Evolutionary conservation across 2,888 invertebrate species (phyloP).

Genomic region (Liopterus haemorrhoidalis): DNA sequence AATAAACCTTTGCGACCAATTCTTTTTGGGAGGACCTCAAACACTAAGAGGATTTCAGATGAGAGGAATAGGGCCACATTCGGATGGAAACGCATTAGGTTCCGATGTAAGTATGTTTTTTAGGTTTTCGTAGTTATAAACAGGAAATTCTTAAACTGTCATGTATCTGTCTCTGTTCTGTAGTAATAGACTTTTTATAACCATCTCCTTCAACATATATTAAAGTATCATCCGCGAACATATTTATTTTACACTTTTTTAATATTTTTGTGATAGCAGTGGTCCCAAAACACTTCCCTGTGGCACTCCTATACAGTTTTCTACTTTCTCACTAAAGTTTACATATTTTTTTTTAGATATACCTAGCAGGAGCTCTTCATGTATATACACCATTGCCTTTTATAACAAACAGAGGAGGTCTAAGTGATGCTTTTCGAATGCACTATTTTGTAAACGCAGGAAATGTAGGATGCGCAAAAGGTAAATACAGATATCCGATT

Average conservation of each 20-base stretch:
- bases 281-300: no score
- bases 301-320: no score
- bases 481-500: slow-evolving; percentile 40
- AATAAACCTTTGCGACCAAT: slow-evolving; percentile 63
- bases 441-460: slow-evolving; percentile 89
- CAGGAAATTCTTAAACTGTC: no score
- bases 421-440: slow-evolving; percentile 78
- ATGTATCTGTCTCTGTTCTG: no score
- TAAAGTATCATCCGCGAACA: no score
- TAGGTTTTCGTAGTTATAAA: neutral
- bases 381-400: slow-evolving; percentile 88
- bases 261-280: no score
- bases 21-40: slow-evolving; percentile 85
- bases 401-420: slow-evolving; percentile 66
- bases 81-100: slow-evolving; percentile 69
- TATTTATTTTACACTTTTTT: no score
- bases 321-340: slow-evolving; percentile 33
- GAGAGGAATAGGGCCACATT: slow-evolving; percentile 80
- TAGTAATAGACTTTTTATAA: no score
- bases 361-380: slow-evolving; percentile 83
- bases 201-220: no score
- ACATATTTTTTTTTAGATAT: slow-evolving; percentile 50
- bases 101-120: slow-evolving; percentile 50
- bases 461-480: slow-evolving; percentile 59
- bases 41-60: slow-evolving; percentile 81